phyloP scores from a whole-genome alignment of 2,113 vertebrate species.

The Oreochromis tanganicae region DNA sequence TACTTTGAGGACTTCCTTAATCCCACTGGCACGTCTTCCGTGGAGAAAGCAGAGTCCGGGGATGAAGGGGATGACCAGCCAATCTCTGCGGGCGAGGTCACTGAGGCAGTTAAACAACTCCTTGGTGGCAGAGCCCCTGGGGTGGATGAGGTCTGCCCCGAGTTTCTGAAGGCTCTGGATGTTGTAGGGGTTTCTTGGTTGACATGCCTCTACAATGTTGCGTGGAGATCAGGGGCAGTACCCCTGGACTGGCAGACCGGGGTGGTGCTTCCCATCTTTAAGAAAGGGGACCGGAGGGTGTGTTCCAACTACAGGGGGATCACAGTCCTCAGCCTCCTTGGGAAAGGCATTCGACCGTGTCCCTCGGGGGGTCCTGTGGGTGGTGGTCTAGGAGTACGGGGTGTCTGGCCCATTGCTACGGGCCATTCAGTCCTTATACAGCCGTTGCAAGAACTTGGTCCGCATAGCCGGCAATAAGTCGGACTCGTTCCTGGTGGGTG shows the following conservation, averaged over 20 bases:
- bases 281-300: not conserved
- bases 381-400: not conserved
- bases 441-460: not conserved
- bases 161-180: not conserved
- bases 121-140: not conserved
- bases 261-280: not conserved
- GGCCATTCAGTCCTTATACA: not conserved
- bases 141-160: not conserved
- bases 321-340: not conserved
- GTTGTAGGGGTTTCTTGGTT: not conserved
- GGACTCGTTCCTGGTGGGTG: too few species aligned
- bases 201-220: not conserved
- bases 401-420: not conserved
- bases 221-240: not conserved
- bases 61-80: not conserved
- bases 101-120: not conserved
- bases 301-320: not conserved
- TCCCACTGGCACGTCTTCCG: fast-evolving
- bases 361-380: not conserved
- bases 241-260: not conserved
- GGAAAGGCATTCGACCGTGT: not conserved
- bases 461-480: not conserved
- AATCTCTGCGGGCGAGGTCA: not conserved
- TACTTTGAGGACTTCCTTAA: not conserved
- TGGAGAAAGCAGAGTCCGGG: not conserved